Evolutionary conservation across 1,140 invertebrate species (phyloP).

Genomic region (Heliconius nattereri): DNA sequence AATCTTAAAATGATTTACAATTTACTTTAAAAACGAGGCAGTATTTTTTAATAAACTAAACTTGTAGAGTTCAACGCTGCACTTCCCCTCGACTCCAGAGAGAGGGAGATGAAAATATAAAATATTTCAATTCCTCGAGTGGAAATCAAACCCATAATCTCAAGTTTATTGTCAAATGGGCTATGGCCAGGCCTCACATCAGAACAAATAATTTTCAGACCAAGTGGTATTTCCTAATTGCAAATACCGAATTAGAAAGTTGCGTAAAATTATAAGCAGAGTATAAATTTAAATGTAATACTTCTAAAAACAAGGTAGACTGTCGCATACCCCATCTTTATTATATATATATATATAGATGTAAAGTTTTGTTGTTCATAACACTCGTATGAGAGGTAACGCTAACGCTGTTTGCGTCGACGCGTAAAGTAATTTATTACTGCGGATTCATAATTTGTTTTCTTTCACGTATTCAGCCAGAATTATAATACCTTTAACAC

Average conservation of each 20-base stretch:
- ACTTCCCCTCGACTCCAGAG: too few species aligned
- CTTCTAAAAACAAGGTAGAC: not conserved
- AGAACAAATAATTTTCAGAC: too few species aligned
- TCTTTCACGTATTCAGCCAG: constrained; percentile 3
- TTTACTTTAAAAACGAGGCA: too few species aligned
- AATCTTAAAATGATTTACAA: too few species aligned
- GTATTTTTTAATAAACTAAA: too few species aligned
- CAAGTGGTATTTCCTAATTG: too few species aligned
- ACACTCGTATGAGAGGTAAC: not conserved
- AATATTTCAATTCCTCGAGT: too few species aligned
- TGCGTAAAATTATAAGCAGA: not conserved
- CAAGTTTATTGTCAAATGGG: not conserved
- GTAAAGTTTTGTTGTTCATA: constrained; percentile 16
- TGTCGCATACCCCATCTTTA: not conserved
- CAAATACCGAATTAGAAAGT: too few species aligned
- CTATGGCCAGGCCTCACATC: not conserved
- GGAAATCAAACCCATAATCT: too few species aligned
- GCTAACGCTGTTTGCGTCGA: constrained; percentile 18
- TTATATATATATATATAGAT: not conserved
- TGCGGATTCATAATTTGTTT: constrained; percentile 18
- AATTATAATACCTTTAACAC: constrained; percentile 19
- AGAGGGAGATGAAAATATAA: too few species aligned
- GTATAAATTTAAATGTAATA: not conserved
- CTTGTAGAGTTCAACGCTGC: too few species aligned
- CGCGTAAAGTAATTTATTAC: constrained; percentile 19